Base-by-base conservation (phyloP, 2,888 invertebrate genomes). In the Diplolepis rosae region DNA sequence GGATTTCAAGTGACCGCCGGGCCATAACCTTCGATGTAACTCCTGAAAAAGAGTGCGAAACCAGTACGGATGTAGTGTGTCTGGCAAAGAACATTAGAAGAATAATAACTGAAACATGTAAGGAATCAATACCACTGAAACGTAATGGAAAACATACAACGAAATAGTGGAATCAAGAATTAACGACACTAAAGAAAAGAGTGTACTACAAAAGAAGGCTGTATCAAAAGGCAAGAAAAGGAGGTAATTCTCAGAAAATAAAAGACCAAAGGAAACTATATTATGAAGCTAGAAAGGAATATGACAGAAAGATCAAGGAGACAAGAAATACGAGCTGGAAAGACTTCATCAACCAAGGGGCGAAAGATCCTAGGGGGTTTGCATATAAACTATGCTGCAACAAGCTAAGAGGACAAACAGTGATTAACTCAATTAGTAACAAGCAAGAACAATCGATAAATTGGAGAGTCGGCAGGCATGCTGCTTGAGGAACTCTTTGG, bases 341-440 rank as follows among this genome's bases (percentile, higher is more conserved):
- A 13, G 18, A 65, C 2, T 70, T 32, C n/a, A 32, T 51, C 0
- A 27, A 11, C 0, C n/a, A 65, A 15, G 50, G 48, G 4, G 50
- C 45, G 1, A 11, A 22, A 1, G 66, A 69, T 24, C 69, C 67
- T 13, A 61, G 69, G 66, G 61, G 66, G 1, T 52, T 68, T 28
- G 32, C 35, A 3, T 69, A 69, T 45, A 69, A 66, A 27, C 13
- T 56, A 1, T 22, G 22, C 9, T 24, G 61, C n/a, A 13, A 28
- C 0, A 69, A 48, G 2, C 35, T 68, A 0, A 42, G 11, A 2
- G 13, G 7, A 1, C n/a, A 30, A 6, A 35, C n/a, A 9, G 35
- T 15, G 7, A 18, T 52, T 0, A 35, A n/a, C 15, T 13, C 68
- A 28, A 42, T 68, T 48, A 68, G 30, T n/a, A 30, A 9, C 9